phyloP scores from a whole-genome alignment of 2,113 vertebrate species.

The Syrmaticus mikado region DNA sequence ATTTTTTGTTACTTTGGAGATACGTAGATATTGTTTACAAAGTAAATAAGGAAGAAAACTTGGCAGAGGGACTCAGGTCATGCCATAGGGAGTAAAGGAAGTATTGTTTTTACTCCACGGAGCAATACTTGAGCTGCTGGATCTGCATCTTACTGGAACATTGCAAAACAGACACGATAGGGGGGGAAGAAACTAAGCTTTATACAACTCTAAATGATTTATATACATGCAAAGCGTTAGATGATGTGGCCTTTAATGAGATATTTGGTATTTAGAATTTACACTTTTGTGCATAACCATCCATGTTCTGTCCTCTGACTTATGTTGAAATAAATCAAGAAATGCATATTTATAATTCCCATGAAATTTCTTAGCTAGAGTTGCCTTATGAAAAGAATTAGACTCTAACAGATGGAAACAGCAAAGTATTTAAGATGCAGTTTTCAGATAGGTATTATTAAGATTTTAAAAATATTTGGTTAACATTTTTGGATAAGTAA shows the following conservation, averaged over 20 bases:
- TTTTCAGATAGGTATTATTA: not conserved
- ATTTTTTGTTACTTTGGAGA: not conserved
- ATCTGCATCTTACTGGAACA: slow-evolving; percentile 13
- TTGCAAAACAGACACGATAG: slow-evolving; percentile 28
- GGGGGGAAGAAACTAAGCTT: slow-evolving; percentile 29
- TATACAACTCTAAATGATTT: slow-evolving; percentile 7
- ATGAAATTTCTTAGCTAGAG: not conserved
- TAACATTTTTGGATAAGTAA: not conserved
- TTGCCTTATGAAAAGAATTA: not conserved
- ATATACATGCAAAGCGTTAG: slow-evolving; percentile 4
- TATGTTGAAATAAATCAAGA: not conserved
- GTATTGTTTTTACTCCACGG: slow-evolving; percentile 37
- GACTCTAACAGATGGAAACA: not conserved
- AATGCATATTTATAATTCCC: not conserved
- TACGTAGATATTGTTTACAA: not conserved
- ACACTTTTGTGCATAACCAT: not conserved
- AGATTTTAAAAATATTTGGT: not conserved
- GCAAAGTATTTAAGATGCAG: not conserved
- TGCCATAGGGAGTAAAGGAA: slow-evolving; percentile 12
- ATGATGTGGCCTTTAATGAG: slow-evolving; percentile 3
- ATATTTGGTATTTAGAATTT: not conserved
- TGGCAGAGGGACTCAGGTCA: not conserved
- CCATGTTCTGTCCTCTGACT: not conserved
- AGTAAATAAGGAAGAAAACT: slow-evolving; percentile 17
- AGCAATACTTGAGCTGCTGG: not conserved